A percentile compares a stretch with the other conserved stretches of the same genome.
Evolutionary conservation across 2,113 vertebrate genomes (phyloP).

Genomic region (Melanerpes aurifrons): DNA sequence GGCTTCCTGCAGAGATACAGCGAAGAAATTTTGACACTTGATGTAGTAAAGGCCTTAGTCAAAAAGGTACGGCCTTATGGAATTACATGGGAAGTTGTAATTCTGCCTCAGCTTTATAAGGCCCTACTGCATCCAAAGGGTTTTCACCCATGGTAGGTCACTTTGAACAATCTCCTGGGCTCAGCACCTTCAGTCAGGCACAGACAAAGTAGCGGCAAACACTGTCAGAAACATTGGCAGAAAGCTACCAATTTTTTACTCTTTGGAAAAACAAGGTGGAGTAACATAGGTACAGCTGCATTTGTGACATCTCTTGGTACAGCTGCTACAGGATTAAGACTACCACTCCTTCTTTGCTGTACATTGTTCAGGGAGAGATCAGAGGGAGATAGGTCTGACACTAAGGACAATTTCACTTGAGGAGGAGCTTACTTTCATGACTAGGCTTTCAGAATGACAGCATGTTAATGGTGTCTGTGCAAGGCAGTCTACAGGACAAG

Average conservation of each 20-base stretch:
- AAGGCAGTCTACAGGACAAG: neutral
- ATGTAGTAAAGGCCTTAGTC: neutral
- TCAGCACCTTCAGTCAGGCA: neutral
- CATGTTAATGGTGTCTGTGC: neutral
- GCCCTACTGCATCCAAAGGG: neutral
- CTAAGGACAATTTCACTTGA: neutral
- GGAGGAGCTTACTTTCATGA: neutral
- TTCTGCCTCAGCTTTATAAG: neutral
- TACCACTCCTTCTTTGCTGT: neutral
- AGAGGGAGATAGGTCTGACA: neutral
- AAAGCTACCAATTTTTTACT: neutral
- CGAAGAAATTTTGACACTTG: neutral
- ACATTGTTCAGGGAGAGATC: neutral
- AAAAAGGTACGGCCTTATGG: neutral
- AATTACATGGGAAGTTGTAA: neutral
- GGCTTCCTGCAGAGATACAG: neutral
- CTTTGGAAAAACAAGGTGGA: neutral
- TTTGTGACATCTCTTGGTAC: neutral
- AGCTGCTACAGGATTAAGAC: neutral
- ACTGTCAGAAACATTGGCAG: neutral
- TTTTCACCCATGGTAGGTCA: neutral
- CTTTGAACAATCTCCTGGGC: neutral
- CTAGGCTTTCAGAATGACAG: neutral
- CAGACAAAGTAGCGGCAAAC: neutral
- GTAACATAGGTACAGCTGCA: neutral